A percentile compares a stretch with the other conserved stretches of the same genome.
Conservation (phyloP, 2,888 invertebrate species). For the Leptopilina myrica region DNA sequence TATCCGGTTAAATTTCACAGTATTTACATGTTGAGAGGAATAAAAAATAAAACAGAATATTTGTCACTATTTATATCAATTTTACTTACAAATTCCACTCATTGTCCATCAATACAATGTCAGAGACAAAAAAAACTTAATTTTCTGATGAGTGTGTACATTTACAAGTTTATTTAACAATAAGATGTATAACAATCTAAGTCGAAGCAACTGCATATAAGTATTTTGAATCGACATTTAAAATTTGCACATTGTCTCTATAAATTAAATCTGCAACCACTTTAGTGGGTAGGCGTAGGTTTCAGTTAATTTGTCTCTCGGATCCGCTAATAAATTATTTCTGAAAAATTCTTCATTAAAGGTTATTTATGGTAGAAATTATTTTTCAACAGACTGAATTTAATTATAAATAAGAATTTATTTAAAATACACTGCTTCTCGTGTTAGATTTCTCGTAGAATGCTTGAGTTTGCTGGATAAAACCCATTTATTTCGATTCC, state of each 20-base stretch:
- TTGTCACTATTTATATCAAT: not conserved
- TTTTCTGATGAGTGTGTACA: not conserved
- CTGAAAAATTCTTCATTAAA: not conserved
- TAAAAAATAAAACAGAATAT: conserved; percentile 29
- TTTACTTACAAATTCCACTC: not conserved
- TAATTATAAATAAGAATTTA: not conserved
- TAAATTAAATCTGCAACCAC: conserved; percentile 20
- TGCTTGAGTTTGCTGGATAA: conserved; percentile 23
- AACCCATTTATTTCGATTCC: conserved; percentile 20
- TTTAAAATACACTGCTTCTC: not conserved
- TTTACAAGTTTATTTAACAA: conserved; percentile 25
- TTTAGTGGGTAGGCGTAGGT: conserved; percentile 4
- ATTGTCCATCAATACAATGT: conserved; percentile 4
- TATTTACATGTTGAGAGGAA: not conserved
- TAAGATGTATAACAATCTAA: conserved; percentile 1
- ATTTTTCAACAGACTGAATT: conserved; percentile 6
- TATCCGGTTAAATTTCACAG: conserved; percentile 1
- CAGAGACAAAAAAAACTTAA: not conserved
- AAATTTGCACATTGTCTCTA: conserved; percentile 28
- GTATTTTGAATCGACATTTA: conserved; percentile 13
- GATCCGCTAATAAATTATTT: conserved; percentile 18
- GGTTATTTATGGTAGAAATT: not conserved
- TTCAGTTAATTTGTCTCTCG: not conserved
- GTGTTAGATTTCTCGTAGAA: not conserved
- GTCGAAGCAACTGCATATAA: not conserved